Evolutionary conservation across 2,113 vertebrate genomes (phyloP).

Genomic region (Paracanthobrama guichenoti): DNA sequence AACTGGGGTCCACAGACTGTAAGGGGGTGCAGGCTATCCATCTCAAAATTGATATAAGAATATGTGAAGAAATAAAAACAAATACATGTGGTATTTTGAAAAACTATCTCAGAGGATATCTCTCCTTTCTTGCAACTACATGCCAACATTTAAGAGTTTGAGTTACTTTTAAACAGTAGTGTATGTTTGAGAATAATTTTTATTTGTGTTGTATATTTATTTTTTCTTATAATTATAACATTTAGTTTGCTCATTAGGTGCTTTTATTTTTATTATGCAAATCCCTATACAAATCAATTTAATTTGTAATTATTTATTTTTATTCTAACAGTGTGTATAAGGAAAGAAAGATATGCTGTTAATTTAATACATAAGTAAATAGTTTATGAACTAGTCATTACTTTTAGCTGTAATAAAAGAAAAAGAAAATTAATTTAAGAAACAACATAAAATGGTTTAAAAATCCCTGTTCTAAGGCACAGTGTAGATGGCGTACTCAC

Average conservation of each 20-base stretch:
- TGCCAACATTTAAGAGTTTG: too few species aligned
- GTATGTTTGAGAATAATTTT: not conserved
- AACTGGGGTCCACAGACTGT: not conserved
- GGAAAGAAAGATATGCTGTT: not conserved
- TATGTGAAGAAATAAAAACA: too few species aligned
- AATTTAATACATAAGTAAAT: not conserved
- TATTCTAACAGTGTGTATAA: not conserved
- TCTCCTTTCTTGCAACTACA: too few species aligned
- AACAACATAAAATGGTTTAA: not conserved
- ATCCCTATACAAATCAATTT: not conserved
- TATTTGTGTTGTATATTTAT: not conserved
- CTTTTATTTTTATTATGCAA: not conserved
- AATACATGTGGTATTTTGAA: too few species aligned
- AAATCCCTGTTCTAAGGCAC: not conserved
- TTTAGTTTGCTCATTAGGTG: not conserved
- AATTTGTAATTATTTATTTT: not conserved
- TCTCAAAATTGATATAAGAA: too few species aligned
- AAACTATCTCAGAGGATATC: too few species aligned
- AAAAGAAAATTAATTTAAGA: too few species aligned
- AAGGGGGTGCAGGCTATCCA: not conserved
- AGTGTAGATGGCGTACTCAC: conserved; percentile 53
- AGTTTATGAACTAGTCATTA: not conserved
- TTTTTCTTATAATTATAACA: not conserved
- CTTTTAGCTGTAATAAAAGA: too few species aligned
- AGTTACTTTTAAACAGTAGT: too few species aligned